These are phyloP conservation scores for Macrotis lagotis DNA, from an alignment of 2,113 vertebrate species.

Conservation along the genomic window DNA sequence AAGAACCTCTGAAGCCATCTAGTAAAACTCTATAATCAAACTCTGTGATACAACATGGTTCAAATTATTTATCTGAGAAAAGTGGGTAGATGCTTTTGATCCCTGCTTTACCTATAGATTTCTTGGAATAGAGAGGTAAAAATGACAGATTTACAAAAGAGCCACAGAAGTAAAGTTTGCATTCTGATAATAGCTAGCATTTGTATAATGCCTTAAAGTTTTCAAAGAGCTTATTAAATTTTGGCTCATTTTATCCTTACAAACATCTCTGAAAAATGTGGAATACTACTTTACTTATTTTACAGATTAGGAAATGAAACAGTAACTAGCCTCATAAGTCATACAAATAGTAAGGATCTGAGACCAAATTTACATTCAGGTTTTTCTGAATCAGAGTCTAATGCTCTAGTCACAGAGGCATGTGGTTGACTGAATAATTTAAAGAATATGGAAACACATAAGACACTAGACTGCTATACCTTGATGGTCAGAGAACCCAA, in stretches of 20 bases:
- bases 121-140: background rate
- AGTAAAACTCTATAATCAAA: background rate
- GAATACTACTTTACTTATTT: background rate
- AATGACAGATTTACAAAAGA: background rate
- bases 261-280: background rate
- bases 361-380: background rate
- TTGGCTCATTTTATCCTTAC: background rate
- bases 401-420: background rate
- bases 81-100: background rate
- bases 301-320: no score
- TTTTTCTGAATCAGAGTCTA: background rate
- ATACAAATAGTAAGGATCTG: background rate
- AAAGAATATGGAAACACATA: no score
- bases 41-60: background rate
- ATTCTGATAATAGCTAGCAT: background rate
- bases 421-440: no score
- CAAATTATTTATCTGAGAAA: background rate
- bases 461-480: no score
- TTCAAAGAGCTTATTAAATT: background rate
- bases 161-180: background rate
- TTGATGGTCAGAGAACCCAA: background rate
- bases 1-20: background rate
- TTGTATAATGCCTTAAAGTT: background rate
- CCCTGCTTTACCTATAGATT: background rate
- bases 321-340: background rate